Percentiles rank a stretch among this genome's conserved stretches.
phyloP scores from a whole-genome alignment of 2,888 invertebrate genomes.

The Monopis laevigella region DNA sequence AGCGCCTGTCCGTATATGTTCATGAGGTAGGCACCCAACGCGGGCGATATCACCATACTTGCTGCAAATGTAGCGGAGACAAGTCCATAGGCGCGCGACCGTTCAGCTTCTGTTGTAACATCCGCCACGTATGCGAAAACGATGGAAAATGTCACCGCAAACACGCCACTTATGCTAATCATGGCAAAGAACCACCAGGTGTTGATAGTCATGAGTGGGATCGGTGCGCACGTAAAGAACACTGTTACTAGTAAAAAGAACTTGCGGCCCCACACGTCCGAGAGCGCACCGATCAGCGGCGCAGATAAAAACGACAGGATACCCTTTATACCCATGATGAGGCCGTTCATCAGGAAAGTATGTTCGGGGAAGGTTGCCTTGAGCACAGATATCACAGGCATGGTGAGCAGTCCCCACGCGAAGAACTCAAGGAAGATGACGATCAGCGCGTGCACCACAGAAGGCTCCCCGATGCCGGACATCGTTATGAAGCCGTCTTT shows the following conservation, averaged over 20 bases:
- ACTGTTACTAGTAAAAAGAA: conserved; percentile 97
- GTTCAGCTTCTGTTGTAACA: conserved; percentile 95
- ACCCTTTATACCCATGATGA: conserved; percentile 99
- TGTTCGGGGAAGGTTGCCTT: conserved; percentile 99
- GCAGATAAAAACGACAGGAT: conserved; percentile 97
- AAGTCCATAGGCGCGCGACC: conserved; percentile 94
- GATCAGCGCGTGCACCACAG: conserved; percentile 97
- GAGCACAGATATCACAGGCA: conserved; percentile 94
- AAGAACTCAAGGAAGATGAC: conserved; percentile 99
- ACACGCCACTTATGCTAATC: conserved; percentile 98
- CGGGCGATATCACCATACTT: conserved; percentile 98
- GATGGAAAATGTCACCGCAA: conserved; percentile 99
- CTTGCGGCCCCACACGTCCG: conserved; percentile 98
- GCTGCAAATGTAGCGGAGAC: conserved; percentile 99
- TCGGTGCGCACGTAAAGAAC: conserved; percentile 98
- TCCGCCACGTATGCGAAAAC: conserved; percentile 99
- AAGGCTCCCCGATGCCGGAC: conserved; percentile 91
- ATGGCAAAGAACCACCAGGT: conserved; percentile 99
- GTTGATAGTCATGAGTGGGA: conserved; percentile 98
- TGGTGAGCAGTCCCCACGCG: conserved; percentile 98
- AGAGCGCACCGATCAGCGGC: conserved; percentile 95
- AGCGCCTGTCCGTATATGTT: conserved; percentile 84
- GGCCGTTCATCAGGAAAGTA: conserved; percentile 99
- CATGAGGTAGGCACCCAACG: conserved; percentile 91
- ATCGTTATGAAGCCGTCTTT: conserved; percentile 91